Conservation (phyloP, 2,113 vertebrate species). For the Anas platyrhynchos region DNA sequence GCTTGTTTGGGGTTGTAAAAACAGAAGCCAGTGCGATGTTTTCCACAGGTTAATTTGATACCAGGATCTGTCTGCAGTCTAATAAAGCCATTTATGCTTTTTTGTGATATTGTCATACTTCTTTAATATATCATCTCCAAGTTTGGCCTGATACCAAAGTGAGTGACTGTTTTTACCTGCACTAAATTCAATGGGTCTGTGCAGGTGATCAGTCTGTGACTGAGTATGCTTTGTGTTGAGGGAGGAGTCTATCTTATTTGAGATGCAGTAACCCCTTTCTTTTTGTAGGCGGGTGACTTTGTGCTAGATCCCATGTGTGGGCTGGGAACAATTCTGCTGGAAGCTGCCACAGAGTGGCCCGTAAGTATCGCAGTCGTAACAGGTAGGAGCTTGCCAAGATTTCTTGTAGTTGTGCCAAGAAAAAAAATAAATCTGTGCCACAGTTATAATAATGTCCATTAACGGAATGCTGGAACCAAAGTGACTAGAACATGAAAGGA, state of each 20-base stretch:
- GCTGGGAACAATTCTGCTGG: constrained; percentile 88
- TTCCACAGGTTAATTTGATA: not conserved
- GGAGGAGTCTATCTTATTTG: not conserved
- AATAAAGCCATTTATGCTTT: not conserved
- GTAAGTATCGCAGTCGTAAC: constrained; percentile 67
- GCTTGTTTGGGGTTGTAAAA: not conserved
- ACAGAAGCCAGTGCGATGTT: not conserved
- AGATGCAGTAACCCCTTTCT: not conserved
- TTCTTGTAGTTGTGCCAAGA: not conserved
- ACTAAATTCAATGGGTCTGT: not conserved
- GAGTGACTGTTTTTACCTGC: not conserved
- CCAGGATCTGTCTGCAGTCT: not conserved
- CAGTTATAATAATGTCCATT: not conserved
- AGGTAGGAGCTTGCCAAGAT: not conserved
- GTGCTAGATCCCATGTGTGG: constrained; percentile 96
- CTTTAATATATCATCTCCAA: not conserved
- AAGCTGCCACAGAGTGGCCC: constrained; percentile 89
- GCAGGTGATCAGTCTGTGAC: not conserved
- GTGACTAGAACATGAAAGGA: not conserved
- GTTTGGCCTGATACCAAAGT: not conserved
- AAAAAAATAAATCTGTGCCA: not conserved
- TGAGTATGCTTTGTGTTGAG: not conserved
- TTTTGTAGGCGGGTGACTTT: constrained; percentile 78
- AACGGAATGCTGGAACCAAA: not conserved
- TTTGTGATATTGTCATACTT: not conserved